Conservation (phyloP, 1,140 invertebrate species). For the Ceratosolen solmsi region DNA sequence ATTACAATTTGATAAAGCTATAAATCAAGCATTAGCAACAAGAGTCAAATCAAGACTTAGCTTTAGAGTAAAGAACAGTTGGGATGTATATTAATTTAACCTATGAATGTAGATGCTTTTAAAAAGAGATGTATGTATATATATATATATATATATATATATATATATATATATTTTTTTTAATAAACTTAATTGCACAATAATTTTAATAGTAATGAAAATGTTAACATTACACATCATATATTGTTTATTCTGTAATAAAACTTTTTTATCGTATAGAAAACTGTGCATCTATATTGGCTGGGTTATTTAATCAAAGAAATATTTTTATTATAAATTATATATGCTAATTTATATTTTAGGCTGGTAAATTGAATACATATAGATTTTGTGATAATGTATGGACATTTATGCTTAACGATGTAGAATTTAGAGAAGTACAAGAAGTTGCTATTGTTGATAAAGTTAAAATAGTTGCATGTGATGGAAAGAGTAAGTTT, state of each 20-base stretch:
- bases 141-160: neutral
- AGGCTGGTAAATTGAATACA: slow-evolving; percentile 96
- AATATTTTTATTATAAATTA: neutral
- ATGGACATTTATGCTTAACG: slow-evolving; percentile 99
- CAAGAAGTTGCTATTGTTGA: slow-evolving; percentile 95
- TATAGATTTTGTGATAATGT: slow-evolving; percentile 99
- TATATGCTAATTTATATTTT: slow-evolving; percentile 60
- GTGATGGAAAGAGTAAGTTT: slow-evolving; percentile 95
- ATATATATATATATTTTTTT: neutral
- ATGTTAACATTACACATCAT: too few relatives aligned
- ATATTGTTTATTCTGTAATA: too few relatives aligned
- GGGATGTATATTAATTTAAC: neutral
- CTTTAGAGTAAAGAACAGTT: slow-evolving; percentile 82
- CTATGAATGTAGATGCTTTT: neutral
- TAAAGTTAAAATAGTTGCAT: slow-evolving; percentile 99
- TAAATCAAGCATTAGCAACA: slow-evolving; percentile 94
- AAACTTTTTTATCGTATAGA: neutral
- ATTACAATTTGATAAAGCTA: slow-evolving; percentile 96
- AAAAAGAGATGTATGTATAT: neutral
- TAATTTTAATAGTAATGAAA: too few relatives aligned
- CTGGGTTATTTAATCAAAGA: neutral
- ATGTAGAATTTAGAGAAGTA: slow-evolving; percentile 98
- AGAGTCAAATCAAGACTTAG: slow-evolving; percentile 93
- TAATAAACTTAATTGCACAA: too few relatives aligned
- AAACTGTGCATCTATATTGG: neutral